Evolutionary conservation across 2,797 vertebrate species (phyloP).

Genomic region (Pteronotus mesoamericanus): DNA sequence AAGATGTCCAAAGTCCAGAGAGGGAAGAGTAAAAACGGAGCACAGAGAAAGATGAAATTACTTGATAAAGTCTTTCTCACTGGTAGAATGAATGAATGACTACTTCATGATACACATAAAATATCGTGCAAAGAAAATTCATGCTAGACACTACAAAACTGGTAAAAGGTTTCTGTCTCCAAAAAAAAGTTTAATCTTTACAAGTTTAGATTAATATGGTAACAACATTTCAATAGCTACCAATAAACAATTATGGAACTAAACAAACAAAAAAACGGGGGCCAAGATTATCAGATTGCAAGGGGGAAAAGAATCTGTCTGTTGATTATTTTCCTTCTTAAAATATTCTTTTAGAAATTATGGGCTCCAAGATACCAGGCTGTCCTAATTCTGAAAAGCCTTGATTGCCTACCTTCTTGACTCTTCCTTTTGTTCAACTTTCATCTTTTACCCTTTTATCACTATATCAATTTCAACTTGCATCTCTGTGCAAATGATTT

Average conservation of each 20-base stretch:
- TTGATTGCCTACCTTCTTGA: neutral
- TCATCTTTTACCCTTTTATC: slow-evolving; percentile 4
- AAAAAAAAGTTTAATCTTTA: slow-evolving; percentile 34
- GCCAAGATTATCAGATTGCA: neutral
- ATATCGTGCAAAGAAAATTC: slow-evolving; percentile 38
- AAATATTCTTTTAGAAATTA: neutral
- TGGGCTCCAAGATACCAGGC: neutral
- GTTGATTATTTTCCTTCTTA: neutral
- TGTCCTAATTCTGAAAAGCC: neutral
- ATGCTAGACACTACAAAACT: neutral
- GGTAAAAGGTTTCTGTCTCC: neutral
- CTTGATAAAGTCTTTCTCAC: neutral
- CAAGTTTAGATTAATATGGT: neutral
- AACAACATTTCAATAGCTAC: slow-evolving; percentile 40
- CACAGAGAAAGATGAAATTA: neutral
- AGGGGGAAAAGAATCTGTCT: neutral
- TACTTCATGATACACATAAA: slow-evolving; percentile 38
- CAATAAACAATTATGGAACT: slow-evolving; percentile 13
- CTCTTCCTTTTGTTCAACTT: slow-evolving; percentile 19
- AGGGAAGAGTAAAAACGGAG: neutral
- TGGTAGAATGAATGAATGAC: neutral
- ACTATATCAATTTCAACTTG: neutral
- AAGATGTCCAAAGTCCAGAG: neutral
- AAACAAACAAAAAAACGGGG: neutral
- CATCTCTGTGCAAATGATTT: slow-evolving; percentile 34